A percentile compares a stretch with the other conserved stretches of the same genome.
phyloP scores from a whole-genome alignment of 2,888 invertebrate genomes.

The Cremastinae sp. region DNA sequence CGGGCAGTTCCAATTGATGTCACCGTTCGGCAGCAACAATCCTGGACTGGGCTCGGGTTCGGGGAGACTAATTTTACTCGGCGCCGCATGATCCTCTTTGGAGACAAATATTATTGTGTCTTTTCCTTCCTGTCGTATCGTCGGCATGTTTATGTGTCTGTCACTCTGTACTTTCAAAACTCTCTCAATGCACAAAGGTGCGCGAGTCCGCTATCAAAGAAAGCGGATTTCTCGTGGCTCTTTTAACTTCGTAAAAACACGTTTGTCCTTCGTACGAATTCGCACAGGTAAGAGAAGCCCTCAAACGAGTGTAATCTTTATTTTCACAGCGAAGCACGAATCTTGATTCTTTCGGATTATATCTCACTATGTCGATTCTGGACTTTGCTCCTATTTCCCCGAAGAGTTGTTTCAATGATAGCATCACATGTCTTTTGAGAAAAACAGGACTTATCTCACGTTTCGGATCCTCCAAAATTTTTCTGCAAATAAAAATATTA shows the following conservation, averaged over 20 bases:
- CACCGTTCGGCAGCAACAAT: constrained; percentile 90
- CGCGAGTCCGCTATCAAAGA: constrained; percentile 73
- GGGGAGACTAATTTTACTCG: constrained; percentile 87
- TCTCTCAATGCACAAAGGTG: constrained; percentile 69
- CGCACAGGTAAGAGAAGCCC: constrained; percentile 83
- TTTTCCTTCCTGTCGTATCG: constrained; percentile 83
- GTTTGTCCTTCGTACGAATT: constrained; percentile 80
- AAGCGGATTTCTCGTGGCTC: constrained; percentile 80
- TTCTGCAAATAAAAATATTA: constrained; percentile 74
- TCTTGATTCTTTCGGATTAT: constrained; percentile 78
- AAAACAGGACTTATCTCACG: constrained; percentile 80
- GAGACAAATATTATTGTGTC: constrained; percentile 92
- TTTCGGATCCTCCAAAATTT: constrained; percentile 77
- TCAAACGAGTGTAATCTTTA: constrained; percentile 82
- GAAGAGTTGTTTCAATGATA: constrained; percentile 82
- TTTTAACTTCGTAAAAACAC: constrained; percentile 82
- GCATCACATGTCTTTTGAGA: constrained; percentile 83
- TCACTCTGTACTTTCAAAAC: background rate
- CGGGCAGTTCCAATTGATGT: constrained; percentile 98
- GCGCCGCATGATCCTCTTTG: constrained; percentile 88
- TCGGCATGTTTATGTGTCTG: constrained; percentile 68
- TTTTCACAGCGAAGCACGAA: constrained; percentile 83
- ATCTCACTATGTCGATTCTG: constrained; percentile 83
- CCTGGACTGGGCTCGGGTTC: constrained; percentile 89
- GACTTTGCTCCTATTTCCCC: constrained; percentile 83